Percentiles rank a stretch among this genome's conserved stretches.
These are phyloP conservation scores for Leptosomus discolor DNA, from an alignment of 2,113 vertebrate species.

Conservation along the genomic window DNA sequence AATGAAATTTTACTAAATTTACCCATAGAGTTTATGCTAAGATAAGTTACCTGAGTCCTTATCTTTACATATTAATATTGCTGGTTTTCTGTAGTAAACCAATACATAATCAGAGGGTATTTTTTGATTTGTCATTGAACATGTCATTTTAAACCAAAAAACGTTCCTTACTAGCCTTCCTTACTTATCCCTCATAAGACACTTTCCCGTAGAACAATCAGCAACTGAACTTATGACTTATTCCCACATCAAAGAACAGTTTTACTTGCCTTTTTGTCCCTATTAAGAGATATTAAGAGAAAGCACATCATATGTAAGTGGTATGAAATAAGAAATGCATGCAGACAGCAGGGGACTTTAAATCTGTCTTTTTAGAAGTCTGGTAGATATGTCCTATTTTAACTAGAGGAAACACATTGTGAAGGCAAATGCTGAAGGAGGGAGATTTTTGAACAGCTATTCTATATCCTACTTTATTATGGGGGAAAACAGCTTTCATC, in stretches of 20 bases:
- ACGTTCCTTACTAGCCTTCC: not conserved
- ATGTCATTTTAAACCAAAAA: not conserved
- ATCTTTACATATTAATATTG: not conserved
- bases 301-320: not conserved
- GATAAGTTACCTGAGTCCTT: not conserved
- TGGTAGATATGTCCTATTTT: not conserved
- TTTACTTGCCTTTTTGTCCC: not conserved
- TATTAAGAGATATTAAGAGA: not conserved
- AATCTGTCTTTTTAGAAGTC: not conserved
- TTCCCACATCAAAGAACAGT: not conserved
- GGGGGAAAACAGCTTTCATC: not conserved
- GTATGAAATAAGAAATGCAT: constrained; percentile 7
- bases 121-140: not conserved
- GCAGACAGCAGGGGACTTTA: not conserved
- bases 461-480: not conserved
- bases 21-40: not conserved
- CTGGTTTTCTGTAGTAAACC: not conserved
- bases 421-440: not conserved
- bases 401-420: not conserved
- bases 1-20: not conserved
- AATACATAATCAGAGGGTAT: rapidly evolving
- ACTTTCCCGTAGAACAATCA: not conserved
- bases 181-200: not conserved
- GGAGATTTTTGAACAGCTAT: not conserved
- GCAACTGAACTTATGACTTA: not conserved